These are phyloP conservation scores for Drosophila neotestacea DNA, from an alignment of 2,888 invertebrate species.

Conservation along the genomic window DNA sequence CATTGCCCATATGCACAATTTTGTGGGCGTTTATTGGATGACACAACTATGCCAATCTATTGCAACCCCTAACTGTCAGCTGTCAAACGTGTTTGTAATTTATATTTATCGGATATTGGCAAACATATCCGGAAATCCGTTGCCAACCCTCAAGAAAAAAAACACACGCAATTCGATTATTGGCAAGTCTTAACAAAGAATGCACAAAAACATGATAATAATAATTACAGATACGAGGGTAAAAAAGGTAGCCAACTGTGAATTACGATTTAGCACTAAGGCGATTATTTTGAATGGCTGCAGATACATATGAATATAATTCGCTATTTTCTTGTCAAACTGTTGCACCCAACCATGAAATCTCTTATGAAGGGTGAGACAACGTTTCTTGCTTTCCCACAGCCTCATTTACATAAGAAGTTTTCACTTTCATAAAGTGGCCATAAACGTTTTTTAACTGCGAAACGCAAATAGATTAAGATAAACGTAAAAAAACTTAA, in stretches of 20 bases:
- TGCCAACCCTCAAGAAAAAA: constrained; percentile 50
- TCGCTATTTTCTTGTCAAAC: constrained; percentile 35
- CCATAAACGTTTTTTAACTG: constrained; percentile 16
- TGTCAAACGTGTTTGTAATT: constrained; percentile 58
- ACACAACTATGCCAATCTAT: constrained; percentile 42
- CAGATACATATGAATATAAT: constrained; percentile 32
- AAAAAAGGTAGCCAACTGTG: constrained; percentile 69
- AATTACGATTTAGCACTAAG: constrained; percentile 44
- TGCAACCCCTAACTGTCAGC: constrained; percentile 54
- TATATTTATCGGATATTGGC: constrained; percentile 70
- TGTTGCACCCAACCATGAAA: constrained; percentile 32
- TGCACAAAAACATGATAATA: constrained; percentile 38
- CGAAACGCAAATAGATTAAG: constrained; percentile 7
- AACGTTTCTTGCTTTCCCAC: constrained; percentile 8
- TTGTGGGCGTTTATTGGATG: constrained; percentile 49
- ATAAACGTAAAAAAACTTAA: constrained; percentile 15
- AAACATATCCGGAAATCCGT: constrained; percentile 70
- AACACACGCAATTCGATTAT: constrained; percentile 62
- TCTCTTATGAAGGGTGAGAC: constrained; percentile 32
- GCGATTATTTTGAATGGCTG: constrained; percentile 25
- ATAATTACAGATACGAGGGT: constrained; percentile 42
- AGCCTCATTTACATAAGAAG: constrained; percentile 38
- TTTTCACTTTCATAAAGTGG: constrained; percentile 33
- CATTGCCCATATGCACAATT: constrained; percentile 21
- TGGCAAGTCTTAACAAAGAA: constrained; percentile 42